Percentiles rank a stretch among this genome's conserved stretches.
phyloP scores from a whole-genome alignment of 2,888 invertebrate species.

The Dasypolia templi region DNA sequence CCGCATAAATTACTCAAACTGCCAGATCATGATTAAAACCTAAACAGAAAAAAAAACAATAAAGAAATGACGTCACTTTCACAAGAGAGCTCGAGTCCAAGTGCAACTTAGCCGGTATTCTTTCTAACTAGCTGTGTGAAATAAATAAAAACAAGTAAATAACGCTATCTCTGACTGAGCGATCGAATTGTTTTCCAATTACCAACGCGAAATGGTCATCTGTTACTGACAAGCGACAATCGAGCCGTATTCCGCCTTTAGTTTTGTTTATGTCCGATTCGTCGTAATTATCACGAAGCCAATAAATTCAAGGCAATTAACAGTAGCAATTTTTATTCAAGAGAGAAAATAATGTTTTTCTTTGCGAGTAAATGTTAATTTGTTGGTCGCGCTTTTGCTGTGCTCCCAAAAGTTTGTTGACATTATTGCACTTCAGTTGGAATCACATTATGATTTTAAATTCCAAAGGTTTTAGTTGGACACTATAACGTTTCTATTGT shows the following conservation, averaged over 20 bases:
- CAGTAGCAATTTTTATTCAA: constrained; percentile 7
- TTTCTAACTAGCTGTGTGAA: background rate
- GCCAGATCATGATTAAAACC: too few species aligned
- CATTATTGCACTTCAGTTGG: too few species aligned
- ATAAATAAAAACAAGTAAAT: background rate
- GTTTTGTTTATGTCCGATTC: constrained; percentile 40
- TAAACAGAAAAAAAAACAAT: too few species aligned
- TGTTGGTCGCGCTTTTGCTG: too few species aligned
- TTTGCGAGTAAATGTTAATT: background rate
- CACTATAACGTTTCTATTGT: too few species aligned
- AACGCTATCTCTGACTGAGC: constrained; percentile 39
- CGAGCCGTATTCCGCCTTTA: constrained; percentile 40
- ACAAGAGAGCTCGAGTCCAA: rapidly evolving
- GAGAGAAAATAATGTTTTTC: constrained; percentile 2
- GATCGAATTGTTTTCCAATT: constrained; percentile 59
- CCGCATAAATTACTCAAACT: too few species aligned
- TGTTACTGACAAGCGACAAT: constrained; percentile 57
- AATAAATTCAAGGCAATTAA: constrained; percentile 46
- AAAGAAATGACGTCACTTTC: too few species aligned
- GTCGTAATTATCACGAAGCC: constrained; percentile 47
- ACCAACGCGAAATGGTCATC: constrained; percentile 45
- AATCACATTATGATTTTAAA: too few species aligned
- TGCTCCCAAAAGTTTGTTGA: too few species aligned
- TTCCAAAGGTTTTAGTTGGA: too few species aligned
- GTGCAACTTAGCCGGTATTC: background rate